Base-by-base conservation (phyloP, 2,113 vertebrate species). In the Silurus glanis region DNA sequence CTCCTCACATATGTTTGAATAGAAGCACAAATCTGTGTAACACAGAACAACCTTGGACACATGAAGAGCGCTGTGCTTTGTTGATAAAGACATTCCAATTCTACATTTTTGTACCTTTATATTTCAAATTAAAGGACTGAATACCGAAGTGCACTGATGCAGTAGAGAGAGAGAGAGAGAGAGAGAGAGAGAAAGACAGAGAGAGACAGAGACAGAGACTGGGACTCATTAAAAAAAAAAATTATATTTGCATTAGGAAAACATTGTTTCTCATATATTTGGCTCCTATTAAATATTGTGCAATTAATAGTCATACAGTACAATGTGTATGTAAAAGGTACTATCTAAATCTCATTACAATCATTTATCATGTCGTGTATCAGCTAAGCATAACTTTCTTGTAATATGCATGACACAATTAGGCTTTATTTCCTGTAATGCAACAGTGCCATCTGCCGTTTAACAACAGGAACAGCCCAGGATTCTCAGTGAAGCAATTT, bases 41-140 rank as follows among this genome's bases (percentile, higher is more conserved):
- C 69, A 76, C 86, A 85, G 75, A 87, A 72, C 45, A 89, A 78
- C 89, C 86, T 89, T 89, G 86, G 78, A 79, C 85, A 66, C 12
- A 49, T 83, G 83, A 83, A 69, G 69, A 80, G 69, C 53, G 8
- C 79, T 86, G 53, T 83, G 12, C 58, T 58, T 89, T 62, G 79
- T 72, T 59, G 78, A 87, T 85, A 87, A 87, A 85, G 86, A 85
- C 80, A 80, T 85, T 74, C 80, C 71, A 83, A 74, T 86, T 64
- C 59, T 64, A 81, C n/a, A 55, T 66, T 69, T 67, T 82, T 87
- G 28, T 80, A 45, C 14, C 66, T 61, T 83, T 89, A 86, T 74
- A 49, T 81, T 85, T 89, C 45, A 85, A 14, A 87, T n/a, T 89
- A 74, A 75, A 72, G 51, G 79, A 89, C 58, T 86, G 85, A 81